Evolutionary conservation across 53 echinoderm and acorn worm species (phyloP).

Genomic region (Astropecten irregularis): DNA sequence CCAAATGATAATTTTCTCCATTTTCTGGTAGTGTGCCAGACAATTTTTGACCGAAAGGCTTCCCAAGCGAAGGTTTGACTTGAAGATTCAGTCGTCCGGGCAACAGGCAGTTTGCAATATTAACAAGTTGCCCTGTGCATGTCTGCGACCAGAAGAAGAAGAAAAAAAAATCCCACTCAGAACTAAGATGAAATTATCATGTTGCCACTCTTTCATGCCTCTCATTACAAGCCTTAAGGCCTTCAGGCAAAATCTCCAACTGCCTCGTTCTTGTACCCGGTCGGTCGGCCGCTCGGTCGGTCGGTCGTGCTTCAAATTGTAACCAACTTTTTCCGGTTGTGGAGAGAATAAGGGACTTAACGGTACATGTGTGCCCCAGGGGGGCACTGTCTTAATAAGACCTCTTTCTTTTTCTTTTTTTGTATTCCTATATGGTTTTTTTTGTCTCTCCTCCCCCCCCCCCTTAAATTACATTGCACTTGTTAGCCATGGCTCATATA

Average conservation of each 20-base stretch:
- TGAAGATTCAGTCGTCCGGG: too few relatives aligned
- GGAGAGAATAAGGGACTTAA: conserved; percentile 36
- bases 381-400: conserved; percentile 15
- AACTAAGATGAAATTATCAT: conserved; percentile 37
- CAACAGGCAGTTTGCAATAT: too few relatives aligned
- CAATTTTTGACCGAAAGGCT: too few relatives aligned
- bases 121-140: too few relatives aligned
- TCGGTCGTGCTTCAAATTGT: conserved; percentile 44
- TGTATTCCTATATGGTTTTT: background rate
- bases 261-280: background rate
- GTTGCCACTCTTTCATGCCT: conserved; percentile 32
- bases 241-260: too few relatives aligned
- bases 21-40: too few relatives aligned
- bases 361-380: conserved; percentile 33
- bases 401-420: background rate
- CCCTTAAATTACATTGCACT: conserved; percentile 11
- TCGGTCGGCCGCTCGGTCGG: background rate
- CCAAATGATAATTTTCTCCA: too few relatives aligned
- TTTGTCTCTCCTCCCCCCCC: background rate
- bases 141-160: too few relatives aligned
- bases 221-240: conserved; percentile 13
- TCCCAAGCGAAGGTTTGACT: too few relatives aligned
- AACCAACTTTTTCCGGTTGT: conserved; percentile 44
- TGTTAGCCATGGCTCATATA: conserved; percentile 4
- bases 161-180: too few relatives aligned